These are phyloP conservation scores for Petrolisthes cinctipes DNA, from an alignment of 2,888 invertebrate genomes.

Conservation along the genomic window DNA sequence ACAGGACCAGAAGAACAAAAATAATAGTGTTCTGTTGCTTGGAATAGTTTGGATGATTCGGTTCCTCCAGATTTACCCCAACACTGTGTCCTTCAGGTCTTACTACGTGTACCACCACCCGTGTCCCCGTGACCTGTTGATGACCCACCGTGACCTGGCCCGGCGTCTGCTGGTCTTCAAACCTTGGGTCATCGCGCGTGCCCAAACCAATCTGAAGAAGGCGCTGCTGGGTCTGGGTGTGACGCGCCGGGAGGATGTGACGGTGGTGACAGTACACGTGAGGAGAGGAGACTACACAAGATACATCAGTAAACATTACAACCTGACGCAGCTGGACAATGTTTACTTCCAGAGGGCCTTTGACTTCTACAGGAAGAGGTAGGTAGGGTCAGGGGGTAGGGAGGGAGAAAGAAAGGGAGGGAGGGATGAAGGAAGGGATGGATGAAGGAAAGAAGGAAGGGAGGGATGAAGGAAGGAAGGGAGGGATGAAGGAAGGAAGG, in stretches of 20 bases:
- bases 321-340: conserved; percentile 33
- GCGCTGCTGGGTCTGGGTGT: neutral
- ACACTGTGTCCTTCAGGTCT: no score
- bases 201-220: neutral
- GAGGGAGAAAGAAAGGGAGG: no score
- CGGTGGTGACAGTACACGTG: conserved; percentile 45
- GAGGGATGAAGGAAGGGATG: no score
- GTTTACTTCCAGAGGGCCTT: conserved; percentile 32
- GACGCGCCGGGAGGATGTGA: neutral
- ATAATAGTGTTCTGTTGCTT: no score
- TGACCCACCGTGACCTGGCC: conserved; percentile 6
- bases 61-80: no score
- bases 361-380: conserved; percentile 31
- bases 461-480: no score
- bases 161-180: neutral
- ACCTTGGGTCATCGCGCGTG: neutral
- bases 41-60: no score
- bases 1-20: no score
- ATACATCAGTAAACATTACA: conserved; percentile 26
- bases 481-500: no score
- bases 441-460: no score
- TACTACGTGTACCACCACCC: conserved; percentile 22
- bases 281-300: conserved; percentile 34
- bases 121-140: neutral
- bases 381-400: no score